Base-by-base conservation (phyloP, 2,113 vertebrate genomes). In the Oreotrochilus melanogaster region DNA sequence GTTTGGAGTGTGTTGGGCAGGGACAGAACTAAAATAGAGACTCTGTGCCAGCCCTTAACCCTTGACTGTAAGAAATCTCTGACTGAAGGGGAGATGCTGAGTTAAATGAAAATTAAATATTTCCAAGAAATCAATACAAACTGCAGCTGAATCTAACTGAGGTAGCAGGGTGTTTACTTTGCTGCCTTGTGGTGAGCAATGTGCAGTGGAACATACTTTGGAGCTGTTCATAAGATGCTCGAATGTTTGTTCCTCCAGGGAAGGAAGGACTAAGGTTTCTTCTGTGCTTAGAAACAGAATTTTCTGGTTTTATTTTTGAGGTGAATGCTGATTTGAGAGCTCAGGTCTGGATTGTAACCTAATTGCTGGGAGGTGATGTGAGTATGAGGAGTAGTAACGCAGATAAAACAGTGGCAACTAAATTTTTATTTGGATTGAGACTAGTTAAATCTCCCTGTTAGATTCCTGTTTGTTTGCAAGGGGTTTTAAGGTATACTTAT, bases 101-200 rank as follows among this genome's bases (percentile, higher is more conserved):
- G 50, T 70, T 42, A 73, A 74, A 31, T 22, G 0, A 47, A 14
- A 39, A 39, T 39, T 39, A 39, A 39, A 39, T 7, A 4, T 1
- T 85, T 70, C 35, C 9, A 51, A 11, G 39, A 74, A 64, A 42
- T 30, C n/a, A 39, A 3, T 70, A 37, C 14, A 78, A 70, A 18
- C 17, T 76, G 54, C 64, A 69, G 4, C 51, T 43, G 31, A 35
- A 14, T 23, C 42, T 70, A 22, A 47, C 58, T 72, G 9, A 25
- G 2, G 2, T 31, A 39, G 50, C 25, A 45, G 21, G 45, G 17
- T 61, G 30, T 37, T 73, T 86, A 30, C 4, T 51, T 66, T 79
- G 22, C 28, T 75, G 21, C 4, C 11, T 88, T 0, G 0, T 45
- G 33, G 11, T 76, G 48, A 82, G 18, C 43, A 37, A 16, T 22